Percentiles rank a stretch among this genome's conserved stretches.
Conservation (phyloP, 2,113 vertebrate species). For the Silurus meridionalis region DNA sequence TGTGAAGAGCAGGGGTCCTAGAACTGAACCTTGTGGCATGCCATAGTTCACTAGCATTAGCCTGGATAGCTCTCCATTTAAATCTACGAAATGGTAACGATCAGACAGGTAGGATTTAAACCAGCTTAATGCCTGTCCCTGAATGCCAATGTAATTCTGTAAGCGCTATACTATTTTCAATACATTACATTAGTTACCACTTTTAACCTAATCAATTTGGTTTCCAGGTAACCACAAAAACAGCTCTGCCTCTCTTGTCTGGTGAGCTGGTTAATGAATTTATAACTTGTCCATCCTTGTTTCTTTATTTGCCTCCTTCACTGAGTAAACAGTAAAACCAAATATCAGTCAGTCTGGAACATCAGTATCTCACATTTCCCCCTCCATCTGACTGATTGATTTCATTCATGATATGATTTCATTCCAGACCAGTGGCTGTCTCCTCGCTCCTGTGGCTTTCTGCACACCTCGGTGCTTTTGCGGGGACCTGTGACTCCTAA, state of each 20-base stretch:
- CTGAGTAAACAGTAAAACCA: background rate
- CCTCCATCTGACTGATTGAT: conserved; percentile 56
- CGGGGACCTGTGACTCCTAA: conserved; percentile 43
- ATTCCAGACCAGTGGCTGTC: conserved; percentile 47
- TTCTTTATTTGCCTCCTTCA: conserved; percentile 26
- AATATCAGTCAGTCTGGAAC: background rate
- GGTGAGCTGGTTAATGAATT: background rate
- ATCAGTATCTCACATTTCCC: conserved; percentile 50
- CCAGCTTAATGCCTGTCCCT: too few species aligned
- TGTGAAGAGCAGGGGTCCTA: too few species aligned
- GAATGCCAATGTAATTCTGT: too few species aligned
- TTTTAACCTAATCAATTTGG: background rate
- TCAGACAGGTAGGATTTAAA: too few species aligned
- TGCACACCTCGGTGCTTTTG: conserved; percentile 23
- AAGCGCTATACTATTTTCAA: background rate
- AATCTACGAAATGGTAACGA: too few species aligned
- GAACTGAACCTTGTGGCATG: too few species aligned
- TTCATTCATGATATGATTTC: conserved; percentile 41
- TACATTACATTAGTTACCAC: background rate
- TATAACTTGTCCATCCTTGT: background rate
- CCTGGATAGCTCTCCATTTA: too few species aligned
- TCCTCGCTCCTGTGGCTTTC: background rate
- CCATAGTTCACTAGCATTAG: too few species aligned
- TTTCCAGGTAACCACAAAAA: background rate
- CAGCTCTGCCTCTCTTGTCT: background rate